Evolutionary conservation across 1,140 invertebrate genomes (phyloP).

Genomic region (Arion vulgaris): DNA sequence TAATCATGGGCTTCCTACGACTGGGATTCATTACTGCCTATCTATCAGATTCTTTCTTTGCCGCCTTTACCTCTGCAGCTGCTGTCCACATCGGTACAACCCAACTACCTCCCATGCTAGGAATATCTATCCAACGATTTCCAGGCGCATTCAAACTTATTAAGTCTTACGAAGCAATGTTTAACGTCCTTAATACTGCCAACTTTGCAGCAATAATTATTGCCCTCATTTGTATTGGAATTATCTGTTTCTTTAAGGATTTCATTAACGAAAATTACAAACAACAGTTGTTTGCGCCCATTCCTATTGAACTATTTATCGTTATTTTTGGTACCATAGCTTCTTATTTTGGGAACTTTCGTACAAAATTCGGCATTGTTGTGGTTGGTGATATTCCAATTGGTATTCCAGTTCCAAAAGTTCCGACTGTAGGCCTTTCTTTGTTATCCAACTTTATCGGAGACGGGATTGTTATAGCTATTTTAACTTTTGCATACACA

Average conservation of each 20-base stretch:
- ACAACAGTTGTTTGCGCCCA: conserved; percentile 81
- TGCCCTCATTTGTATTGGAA: conserved; percentile 80
- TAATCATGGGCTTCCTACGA: conserved; percentile 85
- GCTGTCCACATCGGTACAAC: conserved; percentile 92
- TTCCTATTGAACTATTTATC: conserved; percentile 89
- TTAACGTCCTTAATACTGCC: conserved; percentile 60
- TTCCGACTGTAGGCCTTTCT: conserved; percentile 56
- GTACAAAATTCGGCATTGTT: conserved; percentile 66
- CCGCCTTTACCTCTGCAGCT: conserved; percentile 92
- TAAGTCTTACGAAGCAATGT: conserved; percentile 66
- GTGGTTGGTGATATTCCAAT: conserved; percentile 73
- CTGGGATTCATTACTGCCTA: conserved; percentile 88
- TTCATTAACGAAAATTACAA: conserved; percentile 83
- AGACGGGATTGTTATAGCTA: conserved; percentile 69
- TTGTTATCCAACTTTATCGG: conserved; percentile 57
- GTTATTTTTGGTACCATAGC: conserved; percentile 75
- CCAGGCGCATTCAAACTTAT: conserved; percentile 64
- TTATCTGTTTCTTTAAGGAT: conserved; percentile 87
- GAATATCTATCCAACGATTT: conserved; percentile 74
- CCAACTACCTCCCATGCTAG: conserved; percentile 90
- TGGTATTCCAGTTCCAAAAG: conserved; percentile 63
- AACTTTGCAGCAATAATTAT: conserved; percentile 77
- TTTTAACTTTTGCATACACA: conserved; percentile 72
- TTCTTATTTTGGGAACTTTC: conserved; percentile 69
- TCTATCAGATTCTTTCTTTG: conserved; percentile 90